These are phyloP conservation scores for Eurois occulta DNA, from an alignment of 2,888 invertebrate genomes.

Conservation along the genomic window DNA sequence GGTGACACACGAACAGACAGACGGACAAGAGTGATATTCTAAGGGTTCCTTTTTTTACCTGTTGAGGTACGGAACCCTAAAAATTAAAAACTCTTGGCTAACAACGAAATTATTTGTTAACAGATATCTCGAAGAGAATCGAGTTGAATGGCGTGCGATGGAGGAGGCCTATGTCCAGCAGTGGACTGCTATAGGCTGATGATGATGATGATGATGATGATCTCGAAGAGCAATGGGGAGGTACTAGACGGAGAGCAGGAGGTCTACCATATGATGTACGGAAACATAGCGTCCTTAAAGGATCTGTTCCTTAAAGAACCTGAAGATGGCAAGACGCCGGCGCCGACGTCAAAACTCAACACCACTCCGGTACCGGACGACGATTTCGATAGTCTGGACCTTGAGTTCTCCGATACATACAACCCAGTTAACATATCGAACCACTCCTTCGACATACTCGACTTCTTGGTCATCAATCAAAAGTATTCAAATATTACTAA, in stretches of 20 bases:
- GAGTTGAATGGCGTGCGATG: too few species aligned
- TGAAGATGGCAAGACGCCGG: not conserved
- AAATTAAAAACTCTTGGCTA: too few species aligned
- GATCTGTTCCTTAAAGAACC: conserved; percentile 36
- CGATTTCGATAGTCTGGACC: not conserved
- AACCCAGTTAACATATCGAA: not conserved
- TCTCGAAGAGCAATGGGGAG: conserved; percentile 15
- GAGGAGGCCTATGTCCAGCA: too few species aligned
- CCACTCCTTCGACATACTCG: conserved; percentile 31
- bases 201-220: too few species aligned
- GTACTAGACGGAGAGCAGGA: not conserved
- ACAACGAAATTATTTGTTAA: too few species aligned
- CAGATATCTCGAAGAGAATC: too few species aligned
- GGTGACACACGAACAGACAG: too few species aligned
- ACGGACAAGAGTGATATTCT: too few species aligned
- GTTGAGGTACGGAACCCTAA: too few species aligned
- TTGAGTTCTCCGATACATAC: conserved; percentile 1
- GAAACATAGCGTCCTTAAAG: conserved; percentile 40
- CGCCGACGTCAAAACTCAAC: not conserved
- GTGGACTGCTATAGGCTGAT: too few species aligned
- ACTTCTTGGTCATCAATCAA: conserved; percentile 29
- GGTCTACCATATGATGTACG: conserved; percentile 47
- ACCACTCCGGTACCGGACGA: not conserved
- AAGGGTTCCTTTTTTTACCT: too few species aligned
- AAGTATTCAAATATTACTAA: conserved; percentile 21